Evolutionary conservation across 2,113 vertebrate species (phyloP), one percentile per base, ranked within the genome.

Genomic region (Nycticryphes semicollaris): DNA sequence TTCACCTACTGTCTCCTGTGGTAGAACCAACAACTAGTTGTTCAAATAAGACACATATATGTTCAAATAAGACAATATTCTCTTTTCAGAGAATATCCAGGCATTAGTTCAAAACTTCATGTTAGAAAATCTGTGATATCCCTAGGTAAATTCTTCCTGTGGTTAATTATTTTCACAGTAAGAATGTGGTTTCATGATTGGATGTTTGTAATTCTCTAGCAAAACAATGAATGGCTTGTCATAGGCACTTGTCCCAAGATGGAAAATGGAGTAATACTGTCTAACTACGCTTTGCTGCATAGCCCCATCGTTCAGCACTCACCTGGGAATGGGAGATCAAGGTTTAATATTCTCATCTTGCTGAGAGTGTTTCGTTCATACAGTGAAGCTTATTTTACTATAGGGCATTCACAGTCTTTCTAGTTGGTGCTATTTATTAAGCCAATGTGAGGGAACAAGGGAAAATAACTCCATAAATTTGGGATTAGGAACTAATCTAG

Each of bases 401-500:
- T 21, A 56, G 33, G 56, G 39, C 11, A 33, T 56, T 84, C 1
- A 0, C 8, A 56, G 25, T 23, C 39, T 43, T 87, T 76, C 35
- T 53, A 48, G 28, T 21, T 1, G 0, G 39, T 76, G 21, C 21
- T 64, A 53, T 70, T 89, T 87, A 68, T 79, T 93, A 76, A 87
- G 5, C 4, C 57, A 82, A 7, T 24, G 28, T 51, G 73, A 91
- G 53, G 91, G 47, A 82, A 76, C 6, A 60, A 79, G 33, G 20
- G 48, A 39, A 93, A 93, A 91, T 68, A 85, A 60, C 39, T 76
- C 47, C 25, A 30, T 75, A 85, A 95, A 94, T 84, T 82, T 68
- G 25, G 43, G 33, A 85, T 87, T 89, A 56, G 56, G 48, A 93
- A 8, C 10, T 50, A 45, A 78, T 48, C 37, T 54, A 11, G 47